Base-by-base conservation (phyloP, 53 echinoderm and acorn worm species). In the Arbacia lixula region DNA sequence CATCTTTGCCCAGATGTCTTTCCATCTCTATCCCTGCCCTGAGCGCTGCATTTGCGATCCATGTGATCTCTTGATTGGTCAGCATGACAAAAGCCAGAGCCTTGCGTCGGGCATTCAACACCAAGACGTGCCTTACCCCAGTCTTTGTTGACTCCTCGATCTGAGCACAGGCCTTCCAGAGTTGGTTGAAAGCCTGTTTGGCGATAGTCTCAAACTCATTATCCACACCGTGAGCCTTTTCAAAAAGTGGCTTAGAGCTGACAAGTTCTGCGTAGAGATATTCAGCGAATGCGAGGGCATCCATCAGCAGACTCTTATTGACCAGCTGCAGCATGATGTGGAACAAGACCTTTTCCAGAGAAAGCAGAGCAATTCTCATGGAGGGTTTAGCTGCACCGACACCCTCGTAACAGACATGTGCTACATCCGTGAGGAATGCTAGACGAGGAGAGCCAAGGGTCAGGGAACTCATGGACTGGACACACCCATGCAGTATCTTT, bases 321-420 rank as follows among this genome's bases (percentile, higher is more conserved):
- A 90, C 85, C 35, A 89, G 84, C 72, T 94, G 92, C 0, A 86
- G 66, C 83, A 93, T 69, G 61, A 92, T 93, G 80, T 97, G 97
- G 61, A 92, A 97, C 33, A 97, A 86, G 0, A 97, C 87, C 66
- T 97, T 97, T 58, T 97, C 97, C 88, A 97, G 50, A 0, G 97
- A 90, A 31, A 97, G 83, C 0, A 90, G 88, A 3, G 80, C 80
- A 11, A 84, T 89, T 66, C 74, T 63, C 24, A 85, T 92, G 33
- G 85, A 88, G 31, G 78, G 65, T 87, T 65, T 81, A 25, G 88
- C 87, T 65, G 63, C 78, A 58, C 57, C 27, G 49, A 97, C 66
- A 54, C 94, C 91, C 33, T 91, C 55, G 41, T 90, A 97, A 68
- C 91, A 84, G 36, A 49, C 36, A 31, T 83, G 89, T 36, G 92